phyloP scores from a whole-genome alignment of 2,888 invertebrate genomes.

The Stenolophus ochropezus region DNA sequence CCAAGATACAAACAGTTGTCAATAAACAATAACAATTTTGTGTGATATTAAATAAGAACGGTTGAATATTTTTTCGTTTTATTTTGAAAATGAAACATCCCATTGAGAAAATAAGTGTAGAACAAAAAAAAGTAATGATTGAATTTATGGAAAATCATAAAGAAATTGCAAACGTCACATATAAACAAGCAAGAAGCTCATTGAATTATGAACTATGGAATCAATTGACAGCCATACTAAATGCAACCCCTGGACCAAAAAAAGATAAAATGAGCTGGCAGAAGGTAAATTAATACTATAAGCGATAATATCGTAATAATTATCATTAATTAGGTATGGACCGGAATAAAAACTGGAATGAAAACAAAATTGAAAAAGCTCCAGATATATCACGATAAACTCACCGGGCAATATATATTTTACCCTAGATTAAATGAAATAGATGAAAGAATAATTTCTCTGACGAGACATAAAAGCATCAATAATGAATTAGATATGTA shows the following conservation, averaged over 20 bases:
- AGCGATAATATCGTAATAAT: not conserved
- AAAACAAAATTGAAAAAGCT: not conserved
- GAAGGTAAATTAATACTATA: not conserved
- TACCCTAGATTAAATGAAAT: conserved; percentile 9
- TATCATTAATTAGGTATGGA: not conserved
- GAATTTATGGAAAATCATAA: conserved; percentile 7
- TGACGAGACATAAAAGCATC: not conserved
- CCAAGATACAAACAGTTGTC: too few relatives aligned
- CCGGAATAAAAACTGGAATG: not conserved
- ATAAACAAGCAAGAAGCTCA: not conserved
- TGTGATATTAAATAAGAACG: too few relatives aligned
- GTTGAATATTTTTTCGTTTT: too few relatives aligned
- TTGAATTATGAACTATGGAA: conserved; percentile 3
- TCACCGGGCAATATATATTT: not conserved
- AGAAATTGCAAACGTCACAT: not conserved
- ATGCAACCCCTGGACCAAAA: conserved; percentile 11
- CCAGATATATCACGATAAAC: not conserved
- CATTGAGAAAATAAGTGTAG: not conserved
- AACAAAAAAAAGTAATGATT: conserved; percentile 10
- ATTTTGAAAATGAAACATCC: not conserved
- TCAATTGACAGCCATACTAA: not conserved
- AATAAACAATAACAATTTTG: too few relatives aligned
- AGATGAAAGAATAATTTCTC: conserved; percentile 25
- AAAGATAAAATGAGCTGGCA: conserved; percentile 22
- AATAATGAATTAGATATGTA: not conserved